Evolutionary conservation across 1,140 invertebrate genomes (phyloP).

Genomic region (Drosophila albomicans): DNA sequence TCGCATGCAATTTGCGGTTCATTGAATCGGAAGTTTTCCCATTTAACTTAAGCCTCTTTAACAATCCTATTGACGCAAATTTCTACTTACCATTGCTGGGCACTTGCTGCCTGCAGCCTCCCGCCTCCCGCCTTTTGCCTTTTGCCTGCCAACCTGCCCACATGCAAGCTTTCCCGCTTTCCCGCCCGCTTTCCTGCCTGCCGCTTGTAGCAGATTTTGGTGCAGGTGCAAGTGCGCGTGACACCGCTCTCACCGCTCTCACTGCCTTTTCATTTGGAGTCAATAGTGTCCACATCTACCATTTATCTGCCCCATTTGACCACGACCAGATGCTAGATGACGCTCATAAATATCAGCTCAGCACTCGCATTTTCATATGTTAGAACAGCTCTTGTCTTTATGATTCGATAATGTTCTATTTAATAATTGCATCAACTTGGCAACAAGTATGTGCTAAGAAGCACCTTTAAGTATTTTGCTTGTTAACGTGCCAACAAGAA

Average conservation of each 20-base stretch:
- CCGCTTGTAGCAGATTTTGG: not conserved
- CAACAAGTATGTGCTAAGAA: not conserved
- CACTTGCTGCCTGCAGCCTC: constrained; percentile 17
- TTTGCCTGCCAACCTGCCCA: not conserved
- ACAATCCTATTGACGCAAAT: constrained; percentile 84
- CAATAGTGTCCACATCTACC: constrained; percentile 8
- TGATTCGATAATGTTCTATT: too few relatives aligned
- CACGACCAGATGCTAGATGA: constrained; percentile 1
- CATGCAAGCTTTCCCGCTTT: not conserved
- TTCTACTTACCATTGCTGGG: constrained; percentile 71
- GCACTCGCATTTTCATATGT: not conserved
- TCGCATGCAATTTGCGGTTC: constrained; percentile 84
- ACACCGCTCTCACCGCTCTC: too few relatives aligned
- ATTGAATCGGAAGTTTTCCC: constrained; percentile 84
- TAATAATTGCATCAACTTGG: too few relatives aligned
- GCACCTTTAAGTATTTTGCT: not conserved
- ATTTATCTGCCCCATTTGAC: constrained; percentile 21
- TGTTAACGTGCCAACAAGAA: too few relatives aligned
- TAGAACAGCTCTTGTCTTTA: too few relatives aligned
- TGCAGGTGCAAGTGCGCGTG: constrained; percentile 20
- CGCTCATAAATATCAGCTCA: constrained; percentile 4
- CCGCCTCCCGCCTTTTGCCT: too few relatives aligned
- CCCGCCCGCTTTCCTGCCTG: not conserved
- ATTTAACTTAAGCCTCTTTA: constrained; percentile 85
- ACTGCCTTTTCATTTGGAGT: constrained; percentile 31